These are phyloP conservation scores for Sisor rabdophorus DNA, from an alignment of 2,113 vertebrate genomes.

Conservation along the genomic window DNA sequence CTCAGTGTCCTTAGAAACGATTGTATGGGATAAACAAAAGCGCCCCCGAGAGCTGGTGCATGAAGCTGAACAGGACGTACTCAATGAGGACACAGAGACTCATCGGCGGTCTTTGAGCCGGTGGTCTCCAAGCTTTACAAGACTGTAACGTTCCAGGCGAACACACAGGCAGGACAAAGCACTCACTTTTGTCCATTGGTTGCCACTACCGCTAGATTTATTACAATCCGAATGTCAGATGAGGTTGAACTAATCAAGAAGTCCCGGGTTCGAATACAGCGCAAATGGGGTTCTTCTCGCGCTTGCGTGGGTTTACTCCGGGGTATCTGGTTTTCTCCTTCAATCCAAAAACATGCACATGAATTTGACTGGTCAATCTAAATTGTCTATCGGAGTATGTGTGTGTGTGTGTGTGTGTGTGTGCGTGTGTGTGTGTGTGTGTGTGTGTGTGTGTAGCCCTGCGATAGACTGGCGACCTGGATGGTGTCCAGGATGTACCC, in stretches of 20 bases:
- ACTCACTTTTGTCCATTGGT: not conserved
- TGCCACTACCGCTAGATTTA: not conserved
- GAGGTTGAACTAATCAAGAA: not conserved
- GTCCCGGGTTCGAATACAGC: no score
- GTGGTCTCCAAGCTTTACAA: not conserved
- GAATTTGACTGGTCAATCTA: no score
- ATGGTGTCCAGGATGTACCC: no score
- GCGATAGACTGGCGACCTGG: no score
- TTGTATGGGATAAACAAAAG: not conserved
- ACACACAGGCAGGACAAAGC: not conserved
- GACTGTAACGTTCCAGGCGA: not conserved
- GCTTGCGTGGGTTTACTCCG: no score
- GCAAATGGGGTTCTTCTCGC: no score
- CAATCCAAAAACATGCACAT: no score
- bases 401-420: no score
- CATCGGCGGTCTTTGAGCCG: not conserved
- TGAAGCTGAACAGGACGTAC: not conserved
- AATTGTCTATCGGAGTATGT: no score
- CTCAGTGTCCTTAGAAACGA: not conserved
- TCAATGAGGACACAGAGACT: not conserved
- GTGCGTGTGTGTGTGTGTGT: no score
- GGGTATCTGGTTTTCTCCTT: no score
- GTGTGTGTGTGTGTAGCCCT: no score
- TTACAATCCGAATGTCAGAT: not conserved
- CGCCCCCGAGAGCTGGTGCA: not conserved